Evolutionary conservation across 2,888 invertebrate genomes (phyloP), one percentile per base, ranked within the genome.

Genomic region (Limnephilus marmoratus): DNA sequence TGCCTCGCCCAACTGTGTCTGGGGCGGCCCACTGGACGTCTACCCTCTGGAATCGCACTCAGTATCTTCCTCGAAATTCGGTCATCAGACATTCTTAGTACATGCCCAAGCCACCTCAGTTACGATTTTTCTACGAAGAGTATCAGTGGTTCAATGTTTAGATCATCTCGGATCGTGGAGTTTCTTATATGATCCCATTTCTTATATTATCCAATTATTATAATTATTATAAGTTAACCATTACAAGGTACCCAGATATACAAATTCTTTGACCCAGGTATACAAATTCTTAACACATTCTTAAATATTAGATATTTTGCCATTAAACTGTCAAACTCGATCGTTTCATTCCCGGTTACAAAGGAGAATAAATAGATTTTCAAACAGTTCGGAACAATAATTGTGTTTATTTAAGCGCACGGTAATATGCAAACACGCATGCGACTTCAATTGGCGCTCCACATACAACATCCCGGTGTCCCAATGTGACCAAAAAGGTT

Each of bases 401-500:
- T n/a, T 9, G 68, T 68, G 9, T 68, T 68, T 68, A 68, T 24
- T 0, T 68, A 7, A 68, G 68, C 68, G 68, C 68, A 24, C 7
- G 24, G 68, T 68, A 68, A 68, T 68, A 18, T 24, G 24, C 24
- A 68, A 68, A 68, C 68, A 68, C 24, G 68, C 68, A 24, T 24
- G 68, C 24, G 83, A 2, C 31, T 34, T 24, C 24, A 85, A 85
- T 85, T 41, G 85, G 85, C 85, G 37, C 15, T 37, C 85, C 18
- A 4, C 29, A 85, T 18, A 53, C 29, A 29, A 15, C 29, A 85
- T 18, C 53, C 29, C 49, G 15, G 18, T 85, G 68, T 68, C 53
- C 53, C 53, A 12, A 15, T 83, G 31, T 83, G 15, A 34, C 53
- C 24, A 53, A 87, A 89, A 49, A 90, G 81, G 86, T 45, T 85